Percentiles rank a stretch among this genome's conserved stretches.
Conservation (phyloP, 2,888 invertebrate genomes). For the Enchytraeus crypticus region DNA sequence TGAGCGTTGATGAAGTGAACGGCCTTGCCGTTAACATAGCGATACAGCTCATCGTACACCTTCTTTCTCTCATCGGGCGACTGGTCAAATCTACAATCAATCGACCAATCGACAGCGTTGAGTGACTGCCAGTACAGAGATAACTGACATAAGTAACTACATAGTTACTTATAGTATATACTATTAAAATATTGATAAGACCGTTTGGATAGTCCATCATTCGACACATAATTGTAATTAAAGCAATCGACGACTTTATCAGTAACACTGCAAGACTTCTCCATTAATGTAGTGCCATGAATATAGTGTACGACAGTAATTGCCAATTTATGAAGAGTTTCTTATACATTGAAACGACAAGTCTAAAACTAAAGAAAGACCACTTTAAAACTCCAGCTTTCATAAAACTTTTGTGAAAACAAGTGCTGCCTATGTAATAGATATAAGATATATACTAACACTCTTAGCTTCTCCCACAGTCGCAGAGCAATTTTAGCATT, state of each 20-base stretch:
- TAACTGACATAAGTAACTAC: background rate
- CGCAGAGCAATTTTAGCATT: constrained; percentile 12
- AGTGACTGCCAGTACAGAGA: background rate
- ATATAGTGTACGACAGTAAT: background rate
- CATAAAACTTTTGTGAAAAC: background rate
- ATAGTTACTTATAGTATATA: background rate
- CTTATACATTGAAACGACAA: background rate
- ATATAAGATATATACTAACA: constrained; percentile 11
- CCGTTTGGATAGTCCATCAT: too few species aligned
- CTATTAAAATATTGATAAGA: too few species aligned
- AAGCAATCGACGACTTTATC: too few species aligned
- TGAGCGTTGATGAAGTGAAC: constrained; percentile 66
- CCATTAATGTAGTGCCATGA: too few species aligned
- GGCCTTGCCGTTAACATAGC: constrained; percentile 48
- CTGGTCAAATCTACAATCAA: constrained; percentile 17
- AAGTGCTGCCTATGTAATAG: background rate
- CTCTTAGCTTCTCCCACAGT: constrained; percentile 26
- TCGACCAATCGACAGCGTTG: too few species aligned
- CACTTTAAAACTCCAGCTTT: background rate
- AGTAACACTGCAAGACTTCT: too few species aligned
- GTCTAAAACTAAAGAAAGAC: background rate
- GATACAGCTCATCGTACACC: constrained; percentile 39
- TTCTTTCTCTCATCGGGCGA: constrained; percentile 37
- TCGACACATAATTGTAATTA: too few species aligned
- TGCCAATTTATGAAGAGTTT: background rate